Conservation (phyloP, 2,888 invertebrate species). For the Priocnemis perturbator region DNA sequence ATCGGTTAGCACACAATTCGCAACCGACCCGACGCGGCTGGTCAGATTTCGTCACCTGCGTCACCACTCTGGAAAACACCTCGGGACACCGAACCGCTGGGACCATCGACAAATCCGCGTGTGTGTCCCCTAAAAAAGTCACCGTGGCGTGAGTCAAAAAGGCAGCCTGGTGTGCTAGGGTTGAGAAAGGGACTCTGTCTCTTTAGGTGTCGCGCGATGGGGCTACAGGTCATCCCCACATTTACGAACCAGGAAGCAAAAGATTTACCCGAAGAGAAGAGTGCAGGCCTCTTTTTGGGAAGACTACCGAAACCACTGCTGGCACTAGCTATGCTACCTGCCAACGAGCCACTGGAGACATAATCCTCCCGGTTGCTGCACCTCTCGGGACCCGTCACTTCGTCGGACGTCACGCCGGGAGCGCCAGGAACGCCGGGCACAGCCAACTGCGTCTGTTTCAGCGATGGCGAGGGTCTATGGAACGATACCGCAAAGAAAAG, state of each 20-base stretch:
- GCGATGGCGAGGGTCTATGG: slow-evolving; percentile 80
- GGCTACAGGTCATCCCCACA: neutral
- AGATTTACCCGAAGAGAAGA: slow-evolving; percentile 77
- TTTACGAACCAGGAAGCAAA: neutral
- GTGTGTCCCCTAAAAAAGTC: too few species aligned
- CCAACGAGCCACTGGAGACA: slow-evolving; percentile 78
- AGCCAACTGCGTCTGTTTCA: slow-evolving; percentile 79
- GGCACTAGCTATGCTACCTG: slow-evolving; percentile 83
- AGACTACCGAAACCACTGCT: slow-evolving; percentile 92
- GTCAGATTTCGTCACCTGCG: too few species aligned
- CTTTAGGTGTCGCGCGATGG: slow-evolving; percentile 3
- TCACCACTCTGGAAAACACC: too few species aligned
- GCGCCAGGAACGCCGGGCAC: slow-evolving; percentile 70
- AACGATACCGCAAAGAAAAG: slow-evolving; percentile 20
- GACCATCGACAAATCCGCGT: too few species aligned
- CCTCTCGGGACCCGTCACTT: slow-evolving; percentile 64
- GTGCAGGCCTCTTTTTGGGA: slow-evolving; percentile 84
- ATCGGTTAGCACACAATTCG: too few species aligned
- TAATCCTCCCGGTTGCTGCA: slow-evolving; percentile 77
- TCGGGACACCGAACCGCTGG: too few species aligned
- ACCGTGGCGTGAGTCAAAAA: slow-evolving; percentile 11
- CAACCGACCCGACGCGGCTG: too few species aligned
- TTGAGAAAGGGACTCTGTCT: neutral
- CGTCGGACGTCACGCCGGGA: slow-evolving; percentile 67
- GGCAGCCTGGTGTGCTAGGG: slow-evolving; percentile 8